phyloP scores from a whole-genome alignment of 2,888 invertebrate genomes.

The Drosophila rellima region DNA sequence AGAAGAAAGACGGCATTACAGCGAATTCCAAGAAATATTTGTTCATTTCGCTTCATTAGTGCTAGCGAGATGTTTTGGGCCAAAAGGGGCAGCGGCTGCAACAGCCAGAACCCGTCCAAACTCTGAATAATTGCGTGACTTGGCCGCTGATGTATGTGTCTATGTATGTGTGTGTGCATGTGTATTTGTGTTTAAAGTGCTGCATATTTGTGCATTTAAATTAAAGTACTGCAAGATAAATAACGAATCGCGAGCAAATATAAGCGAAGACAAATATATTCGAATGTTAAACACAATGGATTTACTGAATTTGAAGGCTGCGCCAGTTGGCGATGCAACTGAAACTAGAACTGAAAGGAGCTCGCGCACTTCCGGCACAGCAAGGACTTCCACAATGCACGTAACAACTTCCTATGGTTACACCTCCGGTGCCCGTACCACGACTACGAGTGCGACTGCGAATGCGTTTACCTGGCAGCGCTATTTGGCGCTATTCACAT shows the following conservation, averaged over 20 bases:
- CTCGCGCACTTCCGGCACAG: conserved; percentile 45
- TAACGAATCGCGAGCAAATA: conserved; percentile 27
- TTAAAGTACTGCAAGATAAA: conserved; percentile 64
- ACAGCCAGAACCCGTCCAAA: conserved; percentile 35
- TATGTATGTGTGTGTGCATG: conserved; percentile 5
- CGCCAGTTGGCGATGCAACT: conserved; percentile 31
- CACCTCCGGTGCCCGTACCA: conserved; percentile 15
- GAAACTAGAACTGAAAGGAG: conserved; percentile 33
- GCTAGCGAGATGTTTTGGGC: conserved; percentile 62
- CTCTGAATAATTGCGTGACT: conserved; percentile 23
- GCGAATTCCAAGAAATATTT: conserved; percentile 71
- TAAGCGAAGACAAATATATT: conserved; percentile 39
- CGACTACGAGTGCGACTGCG: too few species aligned
- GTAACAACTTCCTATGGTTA: conserved; percentile 56
- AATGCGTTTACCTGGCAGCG: conserved; percentile 54
- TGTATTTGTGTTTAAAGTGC: conserved; percentile 44
- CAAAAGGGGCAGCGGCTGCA: conserved; percentile 49
- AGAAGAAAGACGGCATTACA: conserved; percentile 24
- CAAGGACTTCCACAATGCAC: conserved; percentile 75
- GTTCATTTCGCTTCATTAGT: conserved; percentile 78
- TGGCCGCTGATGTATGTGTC: conserved; percentile 15
- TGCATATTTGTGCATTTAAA: conserved; percentile 65
- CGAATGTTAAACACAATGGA: conserved; percentile 71
- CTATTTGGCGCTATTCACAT: conserved; percentile 75
- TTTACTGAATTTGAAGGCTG: conserved; percentile 68